Conservation (phyloP, 2,888 invertebrate species). For the Gisinianus flammeolus region DNA sequence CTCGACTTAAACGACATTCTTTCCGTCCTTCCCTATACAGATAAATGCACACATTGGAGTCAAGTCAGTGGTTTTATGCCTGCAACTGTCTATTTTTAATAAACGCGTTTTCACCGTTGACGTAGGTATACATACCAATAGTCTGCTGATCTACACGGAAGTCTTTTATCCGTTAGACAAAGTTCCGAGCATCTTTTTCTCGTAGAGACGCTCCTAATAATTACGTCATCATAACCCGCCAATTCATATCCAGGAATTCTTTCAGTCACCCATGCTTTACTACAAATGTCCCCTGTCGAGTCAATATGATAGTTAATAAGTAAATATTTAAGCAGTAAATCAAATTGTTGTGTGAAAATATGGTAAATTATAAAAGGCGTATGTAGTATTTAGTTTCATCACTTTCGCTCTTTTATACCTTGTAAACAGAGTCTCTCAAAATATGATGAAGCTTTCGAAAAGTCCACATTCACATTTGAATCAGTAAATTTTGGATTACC, state of each 20-base stretch:
- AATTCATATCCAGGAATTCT: conserved; percentile 60
- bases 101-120: no score
- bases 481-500: conserved; percentile 50
- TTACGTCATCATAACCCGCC: conserved; percentile 60
- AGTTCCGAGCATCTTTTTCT: conserved; percentile 60
- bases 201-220: conserved; percentile 58
- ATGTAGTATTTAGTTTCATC: not conserved
- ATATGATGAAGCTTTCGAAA: conserved; percentile 52
- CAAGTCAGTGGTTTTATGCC: not conserved
- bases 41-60: not conserved
- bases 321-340: not conserved
- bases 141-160: conserved; percentile 59
- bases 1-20: conserved; percentile 73
- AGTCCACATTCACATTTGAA: conserved; percentile 47
- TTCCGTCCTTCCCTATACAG: conserved; percentile 60
- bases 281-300: conserved; percentile 57
- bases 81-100: not conserved
- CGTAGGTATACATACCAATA: conserved; percentile 56
- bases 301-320: not conserved
- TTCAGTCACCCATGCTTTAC: conserved; percentile 60
- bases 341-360: not conserved
- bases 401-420: conserved; percentile 44
- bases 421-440: conserved; percentile 56
- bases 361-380: not conserved
- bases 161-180: conserved; percentile 59